Base-by-base conservation (phyloP, 2,888 invertebrate species). In the Pandemis corylana region DNA sequence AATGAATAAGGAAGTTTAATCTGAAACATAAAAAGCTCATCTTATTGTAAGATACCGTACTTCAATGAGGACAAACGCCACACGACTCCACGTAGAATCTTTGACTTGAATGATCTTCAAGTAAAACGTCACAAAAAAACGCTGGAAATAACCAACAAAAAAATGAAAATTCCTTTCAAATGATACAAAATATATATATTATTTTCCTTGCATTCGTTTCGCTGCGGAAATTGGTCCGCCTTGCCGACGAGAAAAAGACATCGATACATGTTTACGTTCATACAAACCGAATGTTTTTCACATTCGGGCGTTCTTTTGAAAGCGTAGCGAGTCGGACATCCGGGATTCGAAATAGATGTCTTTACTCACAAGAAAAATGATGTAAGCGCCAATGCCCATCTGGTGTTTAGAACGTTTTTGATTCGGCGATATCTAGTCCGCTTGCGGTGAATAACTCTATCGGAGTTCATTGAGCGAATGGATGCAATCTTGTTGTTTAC, bases 341-440 rank as follows among this genome's bases (percentile, higher is more conserved):
- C 87, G 85, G 83, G 63, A 61, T 75, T 82, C 85, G 86, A 88
- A 85, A 83, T 87, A 88, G 85, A 84, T 84, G 83, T 83, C 81
- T 87, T 85, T 86, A 4, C 28, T 7, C 13, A 15, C n/a, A 4
- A 62, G 20, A 68, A 66, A 13, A 68, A 63, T 9, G 61, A 42
- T 41, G 12, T 15, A 66, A 70, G n/a, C 5, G 61, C 63, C 61
- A 44, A 41, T 7, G 20, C 28, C 0, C n/a, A 12, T 15, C 5
- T 12, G 74, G 65, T 28, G 49, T 51, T 74, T 70, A 51, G 15
- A 9, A 36, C 51, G 28, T 70, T 70, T 66, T 36, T 7, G n/a
- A 42, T 41, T 41, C 1, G 13, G 7, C 36, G n/a, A 6, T 51
- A 42, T 64, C 7, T 41, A 28, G 72, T 72, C 63, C 67, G 62